Evolutionary conservation across 2,888 invertebrate genomes (phyloP), one percentile per base, ranked within the genome.

Genomic region (Urechis unicinctus): DNA sequence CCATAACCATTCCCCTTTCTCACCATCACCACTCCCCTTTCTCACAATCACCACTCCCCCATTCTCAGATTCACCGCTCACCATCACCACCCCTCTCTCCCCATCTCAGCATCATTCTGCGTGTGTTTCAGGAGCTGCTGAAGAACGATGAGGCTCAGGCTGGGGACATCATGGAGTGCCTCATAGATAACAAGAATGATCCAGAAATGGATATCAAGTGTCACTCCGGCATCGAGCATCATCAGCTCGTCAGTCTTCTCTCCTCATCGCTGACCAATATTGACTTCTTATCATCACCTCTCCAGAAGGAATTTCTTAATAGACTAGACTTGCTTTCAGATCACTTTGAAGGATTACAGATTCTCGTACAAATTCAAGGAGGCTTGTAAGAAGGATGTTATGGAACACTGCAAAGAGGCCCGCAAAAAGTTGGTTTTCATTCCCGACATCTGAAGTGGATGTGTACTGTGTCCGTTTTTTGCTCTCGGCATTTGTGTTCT

Each of bases 161-260:
- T 17, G 90, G 90, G 56, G 91, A 93, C 66, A 84, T 95, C 66
- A 88, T 98, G 87, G 91, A 93, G 58, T 98, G 97, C 78, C 82
- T 98, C 52, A 89, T 96, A 56, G 82, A 86, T 41, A 88, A 93
- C 75, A 97, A 96, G 80, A 91, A 91, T 76, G 88, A 91, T 68
- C 85, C 87, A 3, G 85, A 88, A 69, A 84, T 91, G 70, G 85
- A 87, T 68, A 82, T 85, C 22, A 91, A 93, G 77, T 97, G 97
- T 78, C 84, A 88, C 61, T 89, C 90, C 41, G 92, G 93, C 59
- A 88, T 98, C 50, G 96, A 97, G 79, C 97, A 98, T 81, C 94
- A 95, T 73, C 97, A 98, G 79, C 82, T 98, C 59, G 78, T 81
- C 6, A 50, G 57, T 55, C 30, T 9, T 36, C 36, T 36, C 17